These are phyloP conservation scores for Anorthoa munda DNA, from an alignment of 2,888 invertebrate species.

Conservation along the genomic window DNA sequence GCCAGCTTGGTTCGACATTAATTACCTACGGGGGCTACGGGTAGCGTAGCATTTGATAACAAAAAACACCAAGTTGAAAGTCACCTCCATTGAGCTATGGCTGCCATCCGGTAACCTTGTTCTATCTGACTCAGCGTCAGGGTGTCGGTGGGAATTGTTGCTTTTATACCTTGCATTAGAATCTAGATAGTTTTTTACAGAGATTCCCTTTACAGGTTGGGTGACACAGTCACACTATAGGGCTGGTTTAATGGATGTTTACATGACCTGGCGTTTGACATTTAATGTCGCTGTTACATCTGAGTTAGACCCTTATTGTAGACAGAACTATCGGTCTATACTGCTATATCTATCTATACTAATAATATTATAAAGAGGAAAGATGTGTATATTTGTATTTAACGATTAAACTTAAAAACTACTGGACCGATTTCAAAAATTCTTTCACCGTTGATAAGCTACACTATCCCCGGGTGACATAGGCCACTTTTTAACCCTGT, in stretches of 20 bases:
- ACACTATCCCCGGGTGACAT: too few relatives aligned
- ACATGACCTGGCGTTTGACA: constrained; percentile 21
- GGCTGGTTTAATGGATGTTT: constrained; percentile 24
- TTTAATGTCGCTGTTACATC: constrained; percentile 13
- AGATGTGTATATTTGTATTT: too few relatives aligned
- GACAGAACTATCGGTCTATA: too few relatives aligned
- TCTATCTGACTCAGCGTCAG: constrained; percentile 33
- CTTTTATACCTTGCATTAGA: neutral
- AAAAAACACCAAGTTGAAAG: constrained; percentile 15
- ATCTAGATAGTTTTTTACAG: neutral
- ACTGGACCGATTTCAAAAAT: too few relatives aligned
- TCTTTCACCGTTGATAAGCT: too few relatives aligned
- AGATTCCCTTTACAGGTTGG: constrained; percentile 4
- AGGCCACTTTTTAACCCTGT: too few relatives aligned
- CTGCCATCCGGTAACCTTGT: constrained; percentile 31
- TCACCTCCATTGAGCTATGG: constrained; percentile 28
- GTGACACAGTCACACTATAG: neutral
- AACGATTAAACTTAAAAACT: too few relatives aligned
- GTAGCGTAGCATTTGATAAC: constrained; percentile 11
- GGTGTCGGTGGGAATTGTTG: neutral
- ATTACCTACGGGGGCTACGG: neutral
- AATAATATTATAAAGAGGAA: too few relatives aligned
- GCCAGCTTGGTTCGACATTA: neutral
- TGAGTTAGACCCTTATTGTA: neutral
- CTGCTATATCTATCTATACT: too few relatives aligned